A percentile compares a stretch with the other conserved stretches of the same genome.
These are phyloP conservation scores for Procambarus clarkii DNA, from an alignment of 1,140 invertebrate species.

Conservation along the genomic window DNA sequence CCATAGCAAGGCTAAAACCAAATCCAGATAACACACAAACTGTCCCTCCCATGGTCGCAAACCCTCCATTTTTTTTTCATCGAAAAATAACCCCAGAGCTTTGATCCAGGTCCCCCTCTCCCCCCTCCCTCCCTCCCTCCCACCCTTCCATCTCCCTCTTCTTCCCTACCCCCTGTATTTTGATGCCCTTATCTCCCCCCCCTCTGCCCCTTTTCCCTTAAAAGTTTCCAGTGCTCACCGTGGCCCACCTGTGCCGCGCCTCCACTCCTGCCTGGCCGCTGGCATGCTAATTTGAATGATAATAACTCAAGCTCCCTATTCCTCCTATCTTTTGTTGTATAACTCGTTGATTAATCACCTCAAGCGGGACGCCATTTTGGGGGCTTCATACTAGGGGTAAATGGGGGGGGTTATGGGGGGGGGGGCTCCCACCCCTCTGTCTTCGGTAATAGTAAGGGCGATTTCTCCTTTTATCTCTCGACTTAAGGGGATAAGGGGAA, in stretches of 20 bases:
- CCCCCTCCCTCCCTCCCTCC: too few species aligned
- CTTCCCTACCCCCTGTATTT: neutral
- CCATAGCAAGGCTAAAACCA: too few species aligned
- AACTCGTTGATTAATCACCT: conserved; percentile 8
- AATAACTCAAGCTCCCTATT: neutral
- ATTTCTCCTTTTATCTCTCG: neutral
- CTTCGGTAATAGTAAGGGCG: neutral
- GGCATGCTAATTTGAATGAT: conserved; percentile 1
- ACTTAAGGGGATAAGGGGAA: neutral
- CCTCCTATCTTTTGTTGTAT: neutral
- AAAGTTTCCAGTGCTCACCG: neutral
- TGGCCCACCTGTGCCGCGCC: neutral
- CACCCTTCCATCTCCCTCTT: neutral
- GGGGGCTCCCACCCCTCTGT: neutral
- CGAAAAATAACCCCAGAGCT: too few species aligned
- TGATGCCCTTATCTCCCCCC: neutral
- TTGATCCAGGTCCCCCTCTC: too few species aligned
- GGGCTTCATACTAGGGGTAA: too few species aligned
- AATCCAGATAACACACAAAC: too few species aligned
- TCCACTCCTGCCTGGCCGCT: too few species aligned
- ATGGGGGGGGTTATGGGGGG: too few species aligned
- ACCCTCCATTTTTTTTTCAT: too few species aligned
- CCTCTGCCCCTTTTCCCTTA: neutral
- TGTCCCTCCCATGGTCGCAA: too few species aligned
- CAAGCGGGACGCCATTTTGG: neutral